phyloP scores from a whole-genome alignment of 2,888 invertebrate species.

The Hyppa rectilinea region DNA sequence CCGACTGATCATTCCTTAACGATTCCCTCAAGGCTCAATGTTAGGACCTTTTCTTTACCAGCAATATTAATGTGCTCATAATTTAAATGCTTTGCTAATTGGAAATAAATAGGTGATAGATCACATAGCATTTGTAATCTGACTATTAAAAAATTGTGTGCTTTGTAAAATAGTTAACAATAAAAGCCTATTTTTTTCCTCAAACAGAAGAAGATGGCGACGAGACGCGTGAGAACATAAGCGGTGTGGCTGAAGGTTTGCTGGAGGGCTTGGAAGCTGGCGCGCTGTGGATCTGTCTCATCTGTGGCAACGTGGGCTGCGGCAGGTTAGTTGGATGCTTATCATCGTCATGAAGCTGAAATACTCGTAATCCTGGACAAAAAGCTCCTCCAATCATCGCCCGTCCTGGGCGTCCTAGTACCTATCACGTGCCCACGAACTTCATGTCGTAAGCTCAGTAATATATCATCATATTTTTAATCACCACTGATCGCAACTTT shows the following conservation, averaged over 20 bases:
- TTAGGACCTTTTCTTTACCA: neutral
- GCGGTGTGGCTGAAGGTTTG: conserved; percentile 90
- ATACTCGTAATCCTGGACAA: neutral
- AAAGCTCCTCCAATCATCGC: neutral
- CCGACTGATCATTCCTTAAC: too few relatives aligned
- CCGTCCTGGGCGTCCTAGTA: neutral
- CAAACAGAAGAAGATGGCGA: conserved; percentile 85
- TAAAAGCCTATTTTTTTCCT: neutral
- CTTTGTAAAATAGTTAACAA: neutral
- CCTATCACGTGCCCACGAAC: too few relatives aligned
- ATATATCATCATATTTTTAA: neutral
- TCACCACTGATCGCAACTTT: neutral
- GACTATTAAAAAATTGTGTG: neutral
- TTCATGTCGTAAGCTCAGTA: neutral
- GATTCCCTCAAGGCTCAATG: conserved; percentile 10
- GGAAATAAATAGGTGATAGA: neutral
- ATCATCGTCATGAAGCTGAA: neutral
- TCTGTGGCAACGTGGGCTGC: conserved; percentile 99
- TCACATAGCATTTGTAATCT: neutral
- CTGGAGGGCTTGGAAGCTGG: conserved; percentile 91
- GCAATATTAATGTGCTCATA: neutral
- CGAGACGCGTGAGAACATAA: conserved; percentile 85
- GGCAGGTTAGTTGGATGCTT: conserved; percentile 92
- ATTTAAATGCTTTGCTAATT: neutral
- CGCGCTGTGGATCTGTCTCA: conserved; percentile 99